These are phyloP conservation scores for Danaus chrysippus DNA, from an alignment of 2,888 invertebrate genomes.

Conservation along the genomic window DNA sequence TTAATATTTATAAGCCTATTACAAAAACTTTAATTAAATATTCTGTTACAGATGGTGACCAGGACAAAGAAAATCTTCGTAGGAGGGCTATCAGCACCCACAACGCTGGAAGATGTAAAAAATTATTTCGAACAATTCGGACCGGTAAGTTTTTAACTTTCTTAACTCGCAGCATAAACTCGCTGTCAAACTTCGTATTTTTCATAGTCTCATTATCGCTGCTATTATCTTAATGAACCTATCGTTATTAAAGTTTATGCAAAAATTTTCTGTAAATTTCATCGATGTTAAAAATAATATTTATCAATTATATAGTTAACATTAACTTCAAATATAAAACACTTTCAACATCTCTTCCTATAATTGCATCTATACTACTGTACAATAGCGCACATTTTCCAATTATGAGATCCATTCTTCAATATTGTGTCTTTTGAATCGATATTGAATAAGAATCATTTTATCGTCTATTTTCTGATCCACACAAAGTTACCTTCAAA, in stretches of 20 bases:
- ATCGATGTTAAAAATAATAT: no score
- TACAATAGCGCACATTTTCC: conserved; percentile 9
- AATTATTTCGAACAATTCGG: conserved; percentile 99
- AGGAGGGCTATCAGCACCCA: conserved; percentile 99
- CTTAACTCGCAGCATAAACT: conserved; percentile 1
- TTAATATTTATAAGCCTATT: no score
- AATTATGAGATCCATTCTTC: conserved; percentile 12
- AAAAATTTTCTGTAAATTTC: no score
- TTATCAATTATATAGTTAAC: no score
- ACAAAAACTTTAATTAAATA: conserved; percentile 16
- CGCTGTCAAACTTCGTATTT: conserved; percentile 17
- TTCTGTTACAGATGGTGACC: conserved; percentile 96
- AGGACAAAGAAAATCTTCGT: conserved; percentile 99
- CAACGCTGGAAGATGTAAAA: conserved; percentile 99
- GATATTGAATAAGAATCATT: conserved; percentile 58
- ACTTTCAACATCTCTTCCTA: no score
- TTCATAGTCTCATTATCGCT: conserved; percentile 7
- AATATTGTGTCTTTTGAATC: conserved; percentile 40
- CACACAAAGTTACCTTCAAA: conserved; percentile 39
- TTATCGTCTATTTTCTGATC: conserved; percentile 51
- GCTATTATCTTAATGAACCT: conserved; percentile 1
- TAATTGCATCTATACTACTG: background rate
- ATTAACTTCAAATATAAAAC: no score
- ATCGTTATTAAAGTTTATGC: background rate
- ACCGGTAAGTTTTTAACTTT: conserved; percentile 87